Conservation (phyloP, 2,888 invertebrate genomes). For the Folsomia manolachei region DNA sequence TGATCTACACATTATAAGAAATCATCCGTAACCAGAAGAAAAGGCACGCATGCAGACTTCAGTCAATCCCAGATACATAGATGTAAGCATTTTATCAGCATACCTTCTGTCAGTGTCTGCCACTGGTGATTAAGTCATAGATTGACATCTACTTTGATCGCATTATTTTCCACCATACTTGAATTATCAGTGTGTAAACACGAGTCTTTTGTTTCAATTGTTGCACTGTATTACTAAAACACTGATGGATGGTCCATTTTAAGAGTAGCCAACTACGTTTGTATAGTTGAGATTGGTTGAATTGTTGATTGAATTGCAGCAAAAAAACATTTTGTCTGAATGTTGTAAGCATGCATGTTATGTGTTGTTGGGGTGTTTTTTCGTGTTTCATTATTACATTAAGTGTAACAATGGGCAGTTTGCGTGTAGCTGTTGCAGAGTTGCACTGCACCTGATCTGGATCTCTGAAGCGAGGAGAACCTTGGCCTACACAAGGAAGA, state of each 20-base stretch:
- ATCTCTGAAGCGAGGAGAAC: constrained; percentile 47
- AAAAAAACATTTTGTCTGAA: background rate
- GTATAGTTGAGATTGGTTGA: background rate
- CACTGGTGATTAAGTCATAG: background rate
- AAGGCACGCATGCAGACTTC: too few species aligned
- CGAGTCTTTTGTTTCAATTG: background rate
- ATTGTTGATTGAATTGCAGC: background rate
- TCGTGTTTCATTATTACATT: constrained; percentile 4
- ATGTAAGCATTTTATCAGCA: too few species aligned
- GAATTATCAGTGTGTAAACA: background rate
- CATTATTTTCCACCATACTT: background rate
- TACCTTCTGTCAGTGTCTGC: too few species aligned
- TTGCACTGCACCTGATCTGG: constrained; percentile 48
- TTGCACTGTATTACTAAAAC: background rate
- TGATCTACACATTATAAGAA: background rate
- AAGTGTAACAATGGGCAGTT: constrained; percentile 32
- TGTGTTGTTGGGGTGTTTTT: background rate
- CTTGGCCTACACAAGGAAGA: constrained; percentile 46
- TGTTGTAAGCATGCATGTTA: background rate
- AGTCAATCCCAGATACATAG: too few species aligned
- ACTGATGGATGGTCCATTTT: too few species aligned
- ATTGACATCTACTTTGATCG: background rate
- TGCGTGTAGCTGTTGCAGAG: constrained; percentile 17
- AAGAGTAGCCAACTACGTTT: background rate
- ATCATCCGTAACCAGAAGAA: constrained; percentile 4